phyloP scores from a whole-genome alignment of 2,888 invertebrate genomes.

The Epistrophe grossulariae region DNA sequence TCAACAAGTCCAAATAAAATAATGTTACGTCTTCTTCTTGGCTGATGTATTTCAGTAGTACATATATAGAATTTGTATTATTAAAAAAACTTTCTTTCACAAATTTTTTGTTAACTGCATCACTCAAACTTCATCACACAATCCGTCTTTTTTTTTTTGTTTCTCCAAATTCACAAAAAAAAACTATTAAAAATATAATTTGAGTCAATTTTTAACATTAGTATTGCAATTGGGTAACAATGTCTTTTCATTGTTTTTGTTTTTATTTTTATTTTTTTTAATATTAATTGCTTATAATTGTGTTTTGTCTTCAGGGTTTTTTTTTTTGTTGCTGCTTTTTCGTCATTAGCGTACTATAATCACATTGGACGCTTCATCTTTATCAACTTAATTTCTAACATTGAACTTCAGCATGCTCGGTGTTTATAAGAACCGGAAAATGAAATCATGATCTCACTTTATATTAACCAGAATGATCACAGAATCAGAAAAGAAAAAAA shows the following conservation, averaged over 20 bases:
- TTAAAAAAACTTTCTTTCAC: too few species aligned
- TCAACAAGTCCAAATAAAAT: too few species aligned
- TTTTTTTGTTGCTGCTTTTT: slow-evolving; percentile 15
- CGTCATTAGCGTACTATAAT: slow-evolving; percentile 38
- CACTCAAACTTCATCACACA: not conserved
- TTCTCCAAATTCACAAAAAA: not conserved
- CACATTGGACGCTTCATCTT: slow-evolving; percentile 44
- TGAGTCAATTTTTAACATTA: slow-evolving; percentile 4
- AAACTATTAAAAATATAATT: not conserved
- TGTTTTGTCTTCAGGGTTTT: not conserved
- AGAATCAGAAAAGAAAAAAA: not conserved
- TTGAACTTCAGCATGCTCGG: slow-evolving; percentile 35
- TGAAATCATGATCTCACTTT: slow-evolving; percentile 31
- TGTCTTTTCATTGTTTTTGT: not conserved
- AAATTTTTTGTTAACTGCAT: not conserved
- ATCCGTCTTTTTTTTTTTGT: not conserved
- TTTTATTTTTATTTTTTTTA: not conserved
- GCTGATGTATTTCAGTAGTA: too few species aligned
- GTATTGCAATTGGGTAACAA: slow-evolving; percentile 1
- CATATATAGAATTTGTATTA: too few species aligned
- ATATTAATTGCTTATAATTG: slow-evolving; percentile 8
- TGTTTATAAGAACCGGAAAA: slow-evolving; percentile 26
- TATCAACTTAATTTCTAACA: slow-evolving; percentile 43
- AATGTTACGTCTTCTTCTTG: too few species aligned
- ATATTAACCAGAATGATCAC: not conserved